Evolutionary conservation across 2,888 invertebrate species (phyloP).

Genomic region (Parnassius smintheus): DNA sequence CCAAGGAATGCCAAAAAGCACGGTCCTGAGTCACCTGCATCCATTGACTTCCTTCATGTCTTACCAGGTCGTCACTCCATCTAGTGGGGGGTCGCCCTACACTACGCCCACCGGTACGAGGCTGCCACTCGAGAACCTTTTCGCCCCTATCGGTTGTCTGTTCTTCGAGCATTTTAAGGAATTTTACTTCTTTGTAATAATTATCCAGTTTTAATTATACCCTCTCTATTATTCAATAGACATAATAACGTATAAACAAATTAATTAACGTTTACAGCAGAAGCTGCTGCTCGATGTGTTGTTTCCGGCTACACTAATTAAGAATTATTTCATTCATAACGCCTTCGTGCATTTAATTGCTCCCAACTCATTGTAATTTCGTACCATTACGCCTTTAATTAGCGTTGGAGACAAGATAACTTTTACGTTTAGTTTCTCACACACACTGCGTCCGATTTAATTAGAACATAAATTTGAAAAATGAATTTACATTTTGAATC

Average conservation of each 20-base stretch:
- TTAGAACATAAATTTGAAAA: conserved; percentile 3
- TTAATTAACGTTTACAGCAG: conserved; percentile 21
- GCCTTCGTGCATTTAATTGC: conserved; percentile 24
- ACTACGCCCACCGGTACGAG: no score
- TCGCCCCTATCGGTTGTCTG: no score
- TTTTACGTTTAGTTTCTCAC: neutral
- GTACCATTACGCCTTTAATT: conserved; percentile 9
- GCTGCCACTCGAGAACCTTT: no score
- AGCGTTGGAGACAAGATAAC: conserved; percentile 1
- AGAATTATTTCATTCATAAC: conserved; percentile 23
- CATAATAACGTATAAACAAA: conserved; percentile 17
- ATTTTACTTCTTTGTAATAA: no score
- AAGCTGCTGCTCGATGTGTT: conserved; percentile 11
- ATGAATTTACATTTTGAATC: no score
- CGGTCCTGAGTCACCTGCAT: no score
- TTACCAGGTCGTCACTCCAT: no score
- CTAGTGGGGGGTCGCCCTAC: no score
- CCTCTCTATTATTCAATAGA: conserved; percentile 14
- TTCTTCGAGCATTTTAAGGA: no score
- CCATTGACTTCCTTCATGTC: no score
- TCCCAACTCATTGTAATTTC: conserved; percentile 21
- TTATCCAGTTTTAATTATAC: neutral
- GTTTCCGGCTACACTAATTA: conserved; percentile 22
- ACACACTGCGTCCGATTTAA: neutral
- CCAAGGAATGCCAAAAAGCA: no score